These are phyloP conservation scores for Aegotheles bennettii DNA, from an alignment of 2,113 vertebrate species.

Conservation along the genomic window DNA sequence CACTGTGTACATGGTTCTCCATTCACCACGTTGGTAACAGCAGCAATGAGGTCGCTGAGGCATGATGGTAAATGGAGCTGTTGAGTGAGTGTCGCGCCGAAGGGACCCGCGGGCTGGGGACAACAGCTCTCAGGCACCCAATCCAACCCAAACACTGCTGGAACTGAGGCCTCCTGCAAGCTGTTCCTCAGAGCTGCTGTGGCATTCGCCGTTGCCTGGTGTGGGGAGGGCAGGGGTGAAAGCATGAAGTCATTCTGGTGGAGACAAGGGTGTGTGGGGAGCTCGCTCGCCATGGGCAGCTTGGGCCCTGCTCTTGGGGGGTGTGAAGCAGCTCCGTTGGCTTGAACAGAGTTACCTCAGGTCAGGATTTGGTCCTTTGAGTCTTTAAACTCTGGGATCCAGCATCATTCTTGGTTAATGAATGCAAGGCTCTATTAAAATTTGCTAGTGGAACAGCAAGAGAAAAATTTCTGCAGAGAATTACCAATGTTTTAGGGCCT, in stretches of 20 bases:
- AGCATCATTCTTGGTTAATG: background rate
- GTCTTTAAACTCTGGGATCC: background rate
- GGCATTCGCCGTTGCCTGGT: background rate
- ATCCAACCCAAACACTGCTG: background rate
- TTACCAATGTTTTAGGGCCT: background rate
- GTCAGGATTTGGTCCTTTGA: background rate
- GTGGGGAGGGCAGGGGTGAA: background rate
- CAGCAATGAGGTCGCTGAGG: conserved; percentile 33
- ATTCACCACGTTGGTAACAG: background rate
- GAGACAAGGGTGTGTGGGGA: too few relatives aligned
- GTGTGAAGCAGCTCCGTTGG: background rate
- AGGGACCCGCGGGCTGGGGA: background rate
- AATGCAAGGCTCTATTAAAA: background rate
- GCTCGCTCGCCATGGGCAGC: background rate
- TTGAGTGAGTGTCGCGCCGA: background rate
- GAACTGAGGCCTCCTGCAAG: background rate
- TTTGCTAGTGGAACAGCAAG: background rate
- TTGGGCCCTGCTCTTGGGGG: background rate
- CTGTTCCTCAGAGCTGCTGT: background rate
- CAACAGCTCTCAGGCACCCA: background rate
- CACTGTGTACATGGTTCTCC: conserved; percentile 55
- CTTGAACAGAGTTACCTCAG: background rate
- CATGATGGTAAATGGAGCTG: background rate
- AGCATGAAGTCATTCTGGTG: background rate
- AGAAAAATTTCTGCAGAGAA: background rate